These are phyloP conservation scores for Unio delphinus DNA, from an alignment of 2,888 invertebrate species.

Conservation along the genomic window DNA sequence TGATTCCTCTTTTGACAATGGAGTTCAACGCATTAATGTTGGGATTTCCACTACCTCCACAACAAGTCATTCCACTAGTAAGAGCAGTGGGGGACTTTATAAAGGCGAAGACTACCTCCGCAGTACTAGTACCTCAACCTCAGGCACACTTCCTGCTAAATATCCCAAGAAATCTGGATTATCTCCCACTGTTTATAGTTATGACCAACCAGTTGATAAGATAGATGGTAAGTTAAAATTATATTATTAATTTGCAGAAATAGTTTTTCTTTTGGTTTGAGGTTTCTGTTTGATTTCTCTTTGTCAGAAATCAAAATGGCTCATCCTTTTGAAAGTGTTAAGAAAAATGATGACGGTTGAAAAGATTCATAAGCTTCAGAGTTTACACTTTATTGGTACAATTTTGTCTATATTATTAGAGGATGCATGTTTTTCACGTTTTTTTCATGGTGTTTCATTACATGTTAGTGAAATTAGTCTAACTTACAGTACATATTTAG, in stretches of 20 bases:
- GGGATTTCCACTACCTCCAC: constrained; percentile 96
- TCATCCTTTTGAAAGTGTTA: too few relatives aligned
- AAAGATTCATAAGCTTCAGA: too few relatives aligned
- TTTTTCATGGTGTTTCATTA: too few relatives aligned
- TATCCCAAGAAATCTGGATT: constrained; percentile 48
- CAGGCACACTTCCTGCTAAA: constrained; percentile 54
- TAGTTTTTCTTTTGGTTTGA: background rate
- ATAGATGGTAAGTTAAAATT: constrained; percentile 16
- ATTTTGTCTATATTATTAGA: too few relatives aligned
- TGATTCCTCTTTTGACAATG: constrained; percentile 72
- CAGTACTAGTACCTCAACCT: constrained; percentile 67
- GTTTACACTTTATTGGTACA: too few relatives aligned
- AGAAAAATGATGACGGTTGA: too few relatives aligned
- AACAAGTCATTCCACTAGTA: constrained; percentile 93
- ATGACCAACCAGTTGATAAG: constrained; percentile 42
- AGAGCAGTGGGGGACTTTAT: constrained; percentile 88
- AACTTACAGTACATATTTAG: too few relatives aligned
- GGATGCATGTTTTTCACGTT: too few relatives aligned
- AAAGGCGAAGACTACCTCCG: constrained; percentile 73
- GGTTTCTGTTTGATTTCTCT: background rate
- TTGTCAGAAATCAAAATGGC: background rate
- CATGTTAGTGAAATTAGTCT: too few relatives aligned
- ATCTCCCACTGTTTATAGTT: constrained; percentile 52
- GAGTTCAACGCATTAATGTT: constrained; percentile 74
- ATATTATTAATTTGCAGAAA: background rate